phyloP scores from a whole-genome alignment of 1,140 invertebrate genomes.

The Rhopalosiphum maidis region DNA sequence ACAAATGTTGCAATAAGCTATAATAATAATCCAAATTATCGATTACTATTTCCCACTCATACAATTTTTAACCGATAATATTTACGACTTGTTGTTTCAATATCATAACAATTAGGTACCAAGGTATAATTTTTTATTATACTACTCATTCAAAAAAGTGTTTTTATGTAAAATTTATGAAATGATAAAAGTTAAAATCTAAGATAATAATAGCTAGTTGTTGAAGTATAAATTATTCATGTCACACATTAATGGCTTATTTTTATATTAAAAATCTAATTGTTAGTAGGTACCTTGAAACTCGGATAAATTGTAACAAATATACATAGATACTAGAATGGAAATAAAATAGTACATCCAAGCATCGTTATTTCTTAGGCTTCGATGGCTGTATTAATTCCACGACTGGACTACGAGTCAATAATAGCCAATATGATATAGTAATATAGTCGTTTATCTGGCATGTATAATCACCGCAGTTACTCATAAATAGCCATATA shows the following conservation, averaged over 20 bases:
- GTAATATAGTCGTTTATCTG: neutral
- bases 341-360: neutral
- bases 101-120: neutral
- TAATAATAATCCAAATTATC: neutral
- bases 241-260: neutral
- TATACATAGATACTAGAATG: neutral
- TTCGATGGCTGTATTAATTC: neutral
- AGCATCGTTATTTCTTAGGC: neutral
- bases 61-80: neutral
- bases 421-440: too few relatives aligned
- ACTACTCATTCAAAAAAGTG: too few relatives aligned
- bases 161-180: neutral
- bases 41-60: neutral
- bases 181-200: neutral
- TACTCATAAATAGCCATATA: neutral
- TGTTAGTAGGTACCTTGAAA: neutral
- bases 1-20: neutral
- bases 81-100: neutral
- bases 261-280: neutral
- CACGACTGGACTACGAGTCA: neutral
- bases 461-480: neutral
- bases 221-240: neutral
- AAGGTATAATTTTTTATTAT: neutral
- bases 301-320: neutral
- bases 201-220: neutral